phyloP scores from a whole-genome alignment of 2,797 vertebrate species.

The Myotis planiceps region DNA sequence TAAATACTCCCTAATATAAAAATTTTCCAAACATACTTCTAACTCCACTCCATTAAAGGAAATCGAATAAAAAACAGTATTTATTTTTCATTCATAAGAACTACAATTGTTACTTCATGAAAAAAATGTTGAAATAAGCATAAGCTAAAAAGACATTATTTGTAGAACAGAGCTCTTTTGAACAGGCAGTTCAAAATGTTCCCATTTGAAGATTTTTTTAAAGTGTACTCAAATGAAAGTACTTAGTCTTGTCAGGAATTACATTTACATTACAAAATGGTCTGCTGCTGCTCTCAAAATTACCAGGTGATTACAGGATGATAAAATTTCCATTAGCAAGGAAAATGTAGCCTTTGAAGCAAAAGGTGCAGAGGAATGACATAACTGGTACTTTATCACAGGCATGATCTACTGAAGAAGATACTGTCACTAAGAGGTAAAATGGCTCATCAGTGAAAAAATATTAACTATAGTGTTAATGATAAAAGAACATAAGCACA shows the following conservation, averaged over 20 bases:
- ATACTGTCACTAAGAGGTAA: not conserved
- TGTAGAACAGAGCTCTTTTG: not conserved
- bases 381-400: not conserved
- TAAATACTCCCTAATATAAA: not conserved
- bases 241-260: conserved; percentile 47
- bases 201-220: not conserved
- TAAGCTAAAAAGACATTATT: not conserved
- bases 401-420: not conserved
- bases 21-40: not conserved
- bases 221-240: not conserved
- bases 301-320: not conserved
- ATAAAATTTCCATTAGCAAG: conserved; percentile 45
- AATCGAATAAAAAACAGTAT: not conserved
- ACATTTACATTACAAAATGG: not conserved
- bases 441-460: not conserved
- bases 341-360: conserved; percentile 14
- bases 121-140: conserved; percentile 22
- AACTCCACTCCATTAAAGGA: not conserved
- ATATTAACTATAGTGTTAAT: not conserved
- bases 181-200: conserved; percentile 35
- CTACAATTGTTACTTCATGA: not conserved
- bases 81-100: conserved; percentile 45
- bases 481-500: conserved; percentile 1
- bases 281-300: conserved; percentile 38
- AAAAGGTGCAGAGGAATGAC: conserved; percentile 44